Evolutionary conservation across 2,888 invertebrate species (phyloP).

Genomic region (Anoncus sp.): DNA sequence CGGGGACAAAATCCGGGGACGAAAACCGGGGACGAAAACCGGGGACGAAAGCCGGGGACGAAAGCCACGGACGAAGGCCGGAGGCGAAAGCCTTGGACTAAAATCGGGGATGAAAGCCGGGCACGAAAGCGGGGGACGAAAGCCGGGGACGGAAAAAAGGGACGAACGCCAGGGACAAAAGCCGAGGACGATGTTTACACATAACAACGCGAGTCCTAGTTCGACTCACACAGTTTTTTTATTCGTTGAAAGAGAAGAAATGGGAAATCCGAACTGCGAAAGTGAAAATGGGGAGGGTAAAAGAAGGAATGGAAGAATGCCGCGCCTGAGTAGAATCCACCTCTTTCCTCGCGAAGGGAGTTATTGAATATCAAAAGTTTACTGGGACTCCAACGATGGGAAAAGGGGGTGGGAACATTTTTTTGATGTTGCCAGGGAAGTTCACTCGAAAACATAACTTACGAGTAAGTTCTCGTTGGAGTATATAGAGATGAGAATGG

Average conservation of each 20-base stretch:
- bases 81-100: too few relatives aligned
- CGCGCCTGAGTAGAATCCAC: conserved; percentile 23
- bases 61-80: too few relatives aligned
- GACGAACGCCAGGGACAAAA: too few relatives aligned
- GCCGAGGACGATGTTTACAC: too few relatives aligned
- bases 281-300: background rate
- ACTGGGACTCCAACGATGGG: conserved; percentile 50
- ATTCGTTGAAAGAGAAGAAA: conserved; percentile 69
- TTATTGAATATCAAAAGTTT: conserved; percentile 81
- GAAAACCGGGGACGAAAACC: too few relatives aligned
- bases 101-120: too few relatives aligned
- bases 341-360: conserved; percentile 67
- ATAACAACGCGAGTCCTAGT: too few relatives aligned
- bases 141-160: too few relatives aligned
- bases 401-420: conserved; percentile 58
- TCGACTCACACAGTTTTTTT: too few relatives aligned
- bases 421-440: conserved; percentile 78
- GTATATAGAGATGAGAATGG: conserved; percentile 43
- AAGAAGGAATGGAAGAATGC: conserved; percentile 6
- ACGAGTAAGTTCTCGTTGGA: conserved; percentile 76
- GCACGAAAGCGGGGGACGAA: too few relatives aligned
- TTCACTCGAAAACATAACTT: conserved; percentile 81
- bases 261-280: conserved; percentile 60
- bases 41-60: too few relatives aligned
- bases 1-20: too few relatives aligned